Base-by-base conservation (phyloP, 1,140 invertebrate species). In the Cyclina sinensis region DNA sequence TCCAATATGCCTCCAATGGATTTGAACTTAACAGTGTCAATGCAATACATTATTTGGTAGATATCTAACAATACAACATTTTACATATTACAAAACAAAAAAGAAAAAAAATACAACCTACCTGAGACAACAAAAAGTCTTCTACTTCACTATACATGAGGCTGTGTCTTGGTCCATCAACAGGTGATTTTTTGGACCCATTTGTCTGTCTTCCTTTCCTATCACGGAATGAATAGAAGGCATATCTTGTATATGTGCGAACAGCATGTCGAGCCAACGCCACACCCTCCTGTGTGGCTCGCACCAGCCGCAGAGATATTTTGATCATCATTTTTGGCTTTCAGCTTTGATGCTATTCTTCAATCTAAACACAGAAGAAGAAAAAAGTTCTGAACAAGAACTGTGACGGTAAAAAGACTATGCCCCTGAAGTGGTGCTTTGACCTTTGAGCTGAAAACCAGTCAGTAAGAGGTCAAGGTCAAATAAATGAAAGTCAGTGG, bases 111-210 rank as follows among this genome's bases (percentile, higher is more conserved):
- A 7, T 43, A 43, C 14, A 43, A 4, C 14, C 43, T 86, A 92
- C 91, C 90, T 90, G 89, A 59, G 89, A 90, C 48, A 86, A 46
- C 11, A 92, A 78, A 68, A 91, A 92, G 59, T 92, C 90, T 30
- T 92, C 88, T 30, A 90, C 86, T 70, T 84, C 65, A 32, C 85
- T 83, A 48, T 91, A 86, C 54, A 90, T 90, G 35, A 91, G 74
- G 30, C 88, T 88, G 70, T 92, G 90, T 30, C 83, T 74, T 30
- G 90, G 90, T 48, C 90, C 86, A 51, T 91, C 90, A 18, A 87
- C 82, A 46, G 80, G 51, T 18, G 78, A 76, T 43, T 57, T 54
- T 21, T 84, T 73, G 12, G 81, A 84, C 14, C 46, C 74, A 46
- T 83, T 68, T 62, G 74, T 59, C 76, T 91, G 91, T 79, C 84